Percentiles rank a stretch among this genome's conserved stretches.
These are phyloP conservation scores for Forbesichthys papilliferus DNA, from an alignment of 2,113 vertebrate species.

Conservation along the genomic window DNA sequence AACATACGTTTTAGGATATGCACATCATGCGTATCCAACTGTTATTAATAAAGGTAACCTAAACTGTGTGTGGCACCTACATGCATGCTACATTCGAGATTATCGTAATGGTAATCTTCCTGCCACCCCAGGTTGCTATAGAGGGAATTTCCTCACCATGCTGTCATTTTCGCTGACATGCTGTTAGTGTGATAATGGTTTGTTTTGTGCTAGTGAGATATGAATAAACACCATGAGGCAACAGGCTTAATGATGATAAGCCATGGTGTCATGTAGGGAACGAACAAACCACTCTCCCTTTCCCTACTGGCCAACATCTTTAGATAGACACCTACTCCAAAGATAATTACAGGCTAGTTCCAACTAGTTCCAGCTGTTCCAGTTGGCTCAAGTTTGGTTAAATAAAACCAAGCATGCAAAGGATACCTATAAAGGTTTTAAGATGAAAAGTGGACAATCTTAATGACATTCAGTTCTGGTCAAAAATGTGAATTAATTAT, in stretches of 20 bases:
- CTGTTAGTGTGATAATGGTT: slow-evolving; percentile 56
- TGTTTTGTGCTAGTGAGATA: slow-evolving; percentile 49
- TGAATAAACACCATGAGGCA: slow-evolving; percentile 54
- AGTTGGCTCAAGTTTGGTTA: not conserved
- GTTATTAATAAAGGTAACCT: not conserved
- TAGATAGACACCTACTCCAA: slow-evolving; percentile 14
- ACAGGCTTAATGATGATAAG: slow-evolving; percentile 57
- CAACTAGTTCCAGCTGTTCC: slow-evolving; percentile 20
- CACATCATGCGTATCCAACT: not conserved
- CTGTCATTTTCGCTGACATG: slow-evolving; percentile 37
- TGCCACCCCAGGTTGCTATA: slow-evolving; percentile 31
- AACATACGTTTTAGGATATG: not conserved
- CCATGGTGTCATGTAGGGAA: slow-evolving; percentile 41
- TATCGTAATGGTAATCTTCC: slow-evolving; percentile 22
- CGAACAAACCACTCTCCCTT: slow-evolving; percentile 58
- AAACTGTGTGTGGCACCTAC: too few species aligned
- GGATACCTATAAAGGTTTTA: not conserved
- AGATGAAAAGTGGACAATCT: not conserved
- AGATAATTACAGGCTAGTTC: slow-evolving; percentile 20
- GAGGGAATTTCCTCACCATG: slow-evolving; percentile 50
- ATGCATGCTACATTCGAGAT: too few species aligned
- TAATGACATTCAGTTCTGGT: too few species aligned
- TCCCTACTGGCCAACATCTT: slow-evolving; percentile 48
- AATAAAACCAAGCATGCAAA: not conserved
- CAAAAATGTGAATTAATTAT: too few species aligned